These are phyloP conservation scores for Micrasema longulum DNA, from an alignment of 1,140 invertebrate genomes.

Conservation along the genomic window DNA sequence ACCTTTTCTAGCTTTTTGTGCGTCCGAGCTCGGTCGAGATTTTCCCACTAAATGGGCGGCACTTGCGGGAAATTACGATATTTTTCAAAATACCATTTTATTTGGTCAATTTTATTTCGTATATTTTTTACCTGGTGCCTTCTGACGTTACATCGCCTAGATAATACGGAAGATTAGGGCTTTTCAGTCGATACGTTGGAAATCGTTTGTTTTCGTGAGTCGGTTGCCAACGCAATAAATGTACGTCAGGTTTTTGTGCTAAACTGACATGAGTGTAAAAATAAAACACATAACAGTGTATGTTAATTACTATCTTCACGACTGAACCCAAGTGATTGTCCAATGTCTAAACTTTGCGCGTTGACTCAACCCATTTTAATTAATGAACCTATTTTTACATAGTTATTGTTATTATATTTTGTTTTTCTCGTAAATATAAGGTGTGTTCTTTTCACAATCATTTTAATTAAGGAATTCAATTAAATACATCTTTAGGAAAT, in stretches of 20 bases:
- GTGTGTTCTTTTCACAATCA: no score
- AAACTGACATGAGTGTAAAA: background rate
- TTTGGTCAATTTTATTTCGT: background rate
- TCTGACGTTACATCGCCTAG: background rate
- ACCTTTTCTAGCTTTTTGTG: conserved; percentile 4
- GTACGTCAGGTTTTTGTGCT: conserved; percentile 8
- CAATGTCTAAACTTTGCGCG: no score
- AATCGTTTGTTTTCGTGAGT: conserved; percentile 47
- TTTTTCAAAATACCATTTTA: background rate
- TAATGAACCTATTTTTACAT: no score
- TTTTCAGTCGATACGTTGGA: conserved; percentile 6
- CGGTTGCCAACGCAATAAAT: conserved; percentile 45
- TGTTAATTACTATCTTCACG: no score
- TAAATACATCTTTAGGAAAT: no score
- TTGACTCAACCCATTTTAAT: no score
- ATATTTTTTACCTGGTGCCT: background rate
- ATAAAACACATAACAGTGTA: no score
- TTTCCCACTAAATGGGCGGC: background rate
- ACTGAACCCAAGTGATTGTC: no score
- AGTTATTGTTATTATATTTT: no score
- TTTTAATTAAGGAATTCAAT: no score
- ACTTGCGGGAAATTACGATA: background rate
- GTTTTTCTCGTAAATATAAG: no score
- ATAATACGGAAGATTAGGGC: background rate
- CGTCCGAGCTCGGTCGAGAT: background rate